Evolutionary conservation across 35 echinoderm and acorn worm genomes (phyloP), one percentile per base, ranked within the genome.

Genomic region (Acanthaster planci): DNA sequence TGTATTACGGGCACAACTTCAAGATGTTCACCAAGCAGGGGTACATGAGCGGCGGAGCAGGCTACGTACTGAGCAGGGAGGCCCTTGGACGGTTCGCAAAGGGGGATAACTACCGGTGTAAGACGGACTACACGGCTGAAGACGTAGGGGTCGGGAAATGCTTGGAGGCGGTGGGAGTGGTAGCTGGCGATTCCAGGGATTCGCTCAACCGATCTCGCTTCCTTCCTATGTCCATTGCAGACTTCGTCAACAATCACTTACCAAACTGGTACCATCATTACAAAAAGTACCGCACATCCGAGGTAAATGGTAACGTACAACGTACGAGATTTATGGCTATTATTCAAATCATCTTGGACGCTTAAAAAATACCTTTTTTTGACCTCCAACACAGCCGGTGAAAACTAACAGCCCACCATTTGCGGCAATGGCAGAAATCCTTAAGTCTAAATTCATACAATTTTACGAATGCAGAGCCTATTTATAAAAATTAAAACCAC

Each of bases 11-110:
- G 1, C 67, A 84, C 35, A 35, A 67, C 10, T 86, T 90, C 56
- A 64, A 31, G 7, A 7, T 19, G 14, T 52, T 38, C 9, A 30
- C 22, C 19, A 38, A 47, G 27, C 16, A 78, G 34, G 84, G 85
- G 30, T 91, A 87, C 52, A 87, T 80, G 51, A 95, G 93, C 55
- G 93, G 93, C n/a, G 93, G 93, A 5, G 84, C 88, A 0, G 93
- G 93, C 5, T 95, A 95, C 57, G 93, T 90, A 4, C 42, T 95
- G 54, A 90, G 93, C 35, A 91, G 77, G 68, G 85, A 89, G 37
- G 87, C 92, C 16, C 54, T 92, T 22, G 27, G 55, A 8, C 47
- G 86, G 39, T 93, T 88, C 55, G 52, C 17, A 39, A 17, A 40
- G 31, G 40, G 0, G 16, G 60, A 67, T 7, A 27, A 35, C n/a